Conservation (phyloP, 2,888 invertebrate genomes). For the Globia sparganii region DNA sequence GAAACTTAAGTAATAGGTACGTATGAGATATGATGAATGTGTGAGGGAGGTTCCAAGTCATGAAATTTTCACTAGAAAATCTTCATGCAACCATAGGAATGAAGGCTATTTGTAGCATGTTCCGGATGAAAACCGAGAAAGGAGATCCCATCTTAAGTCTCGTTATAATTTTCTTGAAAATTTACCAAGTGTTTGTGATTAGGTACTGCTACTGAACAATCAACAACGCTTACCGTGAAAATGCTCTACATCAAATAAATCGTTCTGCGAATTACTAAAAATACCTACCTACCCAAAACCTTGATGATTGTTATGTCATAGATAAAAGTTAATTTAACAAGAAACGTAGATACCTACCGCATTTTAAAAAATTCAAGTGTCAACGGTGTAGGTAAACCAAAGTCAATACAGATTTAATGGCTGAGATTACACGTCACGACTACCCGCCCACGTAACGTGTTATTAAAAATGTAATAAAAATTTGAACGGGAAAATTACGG, state of each 20-base stretch:
- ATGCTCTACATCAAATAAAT: background rate
- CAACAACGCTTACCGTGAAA: background rate
- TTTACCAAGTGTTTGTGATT: background rate
- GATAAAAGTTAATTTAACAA: conserved; percentile 47
- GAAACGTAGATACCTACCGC: conserved; percentile 25
- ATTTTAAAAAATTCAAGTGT: conserved; percentile 26
- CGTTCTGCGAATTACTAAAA: conserved; percentile 4
- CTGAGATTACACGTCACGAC: conserved; percentile 25
- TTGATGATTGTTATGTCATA: conserved; percentile 37
- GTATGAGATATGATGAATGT: no score
- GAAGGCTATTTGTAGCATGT: background rate
- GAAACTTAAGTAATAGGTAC: no score
- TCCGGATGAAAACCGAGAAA: background rate
- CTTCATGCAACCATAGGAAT: no score
- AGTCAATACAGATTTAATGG: conserved; percentile 46
- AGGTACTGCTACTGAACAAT: background rate
- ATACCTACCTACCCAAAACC: conserved; percentile 21
- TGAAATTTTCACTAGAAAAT: background rate
- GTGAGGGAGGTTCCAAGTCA: background rate
- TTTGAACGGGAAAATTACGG: background rate
- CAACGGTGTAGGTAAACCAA: conserved; percentile 26
- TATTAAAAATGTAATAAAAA: conserved; percentile 2
- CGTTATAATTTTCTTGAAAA: background rate
- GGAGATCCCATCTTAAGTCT: no score
- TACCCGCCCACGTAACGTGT: conserved; percentile 7